Percentiles rank a stretch among this genome's conserved stretches.
phyloP scores from a whole-genome alignment of 2,113 vertebrate genomes.

The Ivindomyrus marchei region DNA sequence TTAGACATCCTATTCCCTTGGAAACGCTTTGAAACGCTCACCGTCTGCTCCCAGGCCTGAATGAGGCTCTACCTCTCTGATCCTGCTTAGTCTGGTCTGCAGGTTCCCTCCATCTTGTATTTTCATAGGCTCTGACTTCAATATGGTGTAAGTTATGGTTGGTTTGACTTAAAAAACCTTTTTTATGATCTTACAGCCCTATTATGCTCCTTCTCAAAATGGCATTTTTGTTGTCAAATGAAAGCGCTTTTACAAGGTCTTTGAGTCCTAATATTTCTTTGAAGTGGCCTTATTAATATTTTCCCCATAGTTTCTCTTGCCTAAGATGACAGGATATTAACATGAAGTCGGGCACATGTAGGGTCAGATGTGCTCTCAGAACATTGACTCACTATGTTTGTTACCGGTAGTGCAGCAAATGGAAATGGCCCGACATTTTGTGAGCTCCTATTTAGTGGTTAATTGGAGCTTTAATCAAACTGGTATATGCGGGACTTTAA shows the following conservation, averaged over 20 bases:
- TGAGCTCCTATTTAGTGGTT: neutral
- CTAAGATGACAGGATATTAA: neutral
- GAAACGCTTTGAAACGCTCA: neutral
- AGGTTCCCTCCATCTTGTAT: neutral
- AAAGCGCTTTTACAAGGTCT: constrained; percentile 13
- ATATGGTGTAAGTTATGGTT: constrained; percentile 20
- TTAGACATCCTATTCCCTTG: neutral
- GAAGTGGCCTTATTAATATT: constrained; percentile 9
- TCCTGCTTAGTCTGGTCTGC: neutral
- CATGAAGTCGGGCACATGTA: neutral
- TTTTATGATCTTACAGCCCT: neutral
- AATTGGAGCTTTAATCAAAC: neutral
- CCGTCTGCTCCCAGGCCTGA: neutral
- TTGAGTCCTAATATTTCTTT: constrained; percentile 11
- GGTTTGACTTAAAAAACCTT: constrained; percentile 12
- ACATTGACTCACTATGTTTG: neutral
- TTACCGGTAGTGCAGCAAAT: neutral
- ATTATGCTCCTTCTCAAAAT: neutral
- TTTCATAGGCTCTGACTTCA: constrained; percentile 12
- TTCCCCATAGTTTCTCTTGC: neutral
- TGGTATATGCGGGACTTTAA: neutral
- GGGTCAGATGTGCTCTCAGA: neutral
- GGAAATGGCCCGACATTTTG: neutral
- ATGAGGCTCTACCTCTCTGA: neutral
- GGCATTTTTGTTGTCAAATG: constrained; percentile 10